Evolutionary conservation across 2,797 vertebrate genomes (phyloP).

Genomic region (Allobates femoralis): DNA sequence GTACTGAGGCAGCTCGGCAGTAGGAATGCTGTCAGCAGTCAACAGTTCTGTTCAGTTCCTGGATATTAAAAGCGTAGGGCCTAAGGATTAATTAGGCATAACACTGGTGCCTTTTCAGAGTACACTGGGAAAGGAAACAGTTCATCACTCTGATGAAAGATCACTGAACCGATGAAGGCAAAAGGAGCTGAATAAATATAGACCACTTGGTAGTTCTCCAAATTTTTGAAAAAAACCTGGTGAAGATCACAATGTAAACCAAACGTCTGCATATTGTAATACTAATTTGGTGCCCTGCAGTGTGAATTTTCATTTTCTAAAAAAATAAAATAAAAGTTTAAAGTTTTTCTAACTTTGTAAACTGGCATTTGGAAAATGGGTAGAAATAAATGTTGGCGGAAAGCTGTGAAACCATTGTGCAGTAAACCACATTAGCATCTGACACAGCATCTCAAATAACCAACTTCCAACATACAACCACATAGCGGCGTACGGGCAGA

Average conservation of each 20-base stretch:
- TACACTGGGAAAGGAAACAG: conserved; percentile 60
- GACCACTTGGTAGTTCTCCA: conserved; percentile 51
- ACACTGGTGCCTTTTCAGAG: conserved; percentile 61
- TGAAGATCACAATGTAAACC: conserved; percentile 25
- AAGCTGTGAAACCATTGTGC: conserved; percentile 10
- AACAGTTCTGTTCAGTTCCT: conserved; percentile 52
- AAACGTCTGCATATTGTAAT: conserved; percentile 34
- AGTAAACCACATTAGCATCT: conserved; percentile 5
- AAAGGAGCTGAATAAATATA: conserved; percentile 56
- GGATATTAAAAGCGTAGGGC: conserved; percentile 49
- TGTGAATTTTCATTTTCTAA: conserved; percentile 15
- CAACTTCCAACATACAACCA: background rate
- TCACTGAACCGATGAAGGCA: conserved; percentile 58
- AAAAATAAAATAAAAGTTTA: conserved; percentile 3
- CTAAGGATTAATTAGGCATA: conserved; percentile 61
- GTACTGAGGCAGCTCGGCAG: conserved; percentile 22
- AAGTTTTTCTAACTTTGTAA: background rate
- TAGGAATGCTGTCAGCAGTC: conserved; percentile 52
- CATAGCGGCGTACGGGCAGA: background rate
- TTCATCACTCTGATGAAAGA: conserved; percentile 59
- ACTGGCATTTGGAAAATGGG: background rate
- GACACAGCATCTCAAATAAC: conserved; percentile 22
- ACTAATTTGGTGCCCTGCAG: conserved; percentile 16
- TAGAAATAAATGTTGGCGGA: conserved; percentile 23
- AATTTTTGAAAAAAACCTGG: background rate